Evolutionary conservation across 2,888 invertebrate genomes (phyloP).

Genomic region (Deilephila elpenor): DNA sequence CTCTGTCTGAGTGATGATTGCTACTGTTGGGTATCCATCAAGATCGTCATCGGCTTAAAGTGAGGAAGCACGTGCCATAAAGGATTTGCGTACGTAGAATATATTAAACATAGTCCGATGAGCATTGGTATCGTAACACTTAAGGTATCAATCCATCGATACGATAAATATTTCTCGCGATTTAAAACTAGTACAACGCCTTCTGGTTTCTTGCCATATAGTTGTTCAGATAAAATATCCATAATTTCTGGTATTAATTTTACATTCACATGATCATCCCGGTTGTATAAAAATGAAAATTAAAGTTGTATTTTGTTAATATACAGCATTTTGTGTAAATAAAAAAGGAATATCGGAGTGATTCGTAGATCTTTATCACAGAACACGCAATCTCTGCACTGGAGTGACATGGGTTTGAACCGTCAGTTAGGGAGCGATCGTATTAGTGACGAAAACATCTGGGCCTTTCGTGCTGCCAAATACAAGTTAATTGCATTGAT

Average conservation of each 20-base stretch:
- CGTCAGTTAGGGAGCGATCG: conserved; percentile 1
- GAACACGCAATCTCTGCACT: conserved; percentile 2
- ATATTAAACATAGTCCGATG: neutral
- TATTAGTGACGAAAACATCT: neutral
- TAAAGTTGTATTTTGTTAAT: too few relatives aligned
- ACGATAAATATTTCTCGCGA: neutral
- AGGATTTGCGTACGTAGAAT: neutral
- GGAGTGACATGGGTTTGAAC: conserved; percentile 4
- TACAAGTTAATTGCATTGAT: neutral
- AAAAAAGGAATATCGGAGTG: neutral
- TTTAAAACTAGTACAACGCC: too few relatives aligned
- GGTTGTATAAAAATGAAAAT: too few relatives aligned
- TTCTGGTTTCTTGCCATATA: too few relatives aligned
- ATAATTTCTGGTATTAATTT: too few relatives aligned
- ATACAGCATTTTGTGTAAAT: too few relatives aligned
- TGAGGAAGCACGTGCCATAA: neutral
- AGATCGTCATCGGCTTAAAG: neutral
- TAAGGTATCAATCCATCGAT: neutral
- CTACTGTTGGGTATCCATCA: neutral
- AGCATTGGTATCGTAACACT: neutral
- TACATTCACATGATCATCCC: too few relatives aligned
- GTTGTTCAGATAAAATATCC: too few relatives aligned
- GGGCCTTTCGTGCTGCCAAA: neutral
- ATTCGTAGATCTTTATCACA: neutral
- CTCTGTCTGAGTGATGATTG: neutral